phyloP scores from a whole-genome alignment of 2,888 invertebrate species.

The Microplitis manilae region DNA sequence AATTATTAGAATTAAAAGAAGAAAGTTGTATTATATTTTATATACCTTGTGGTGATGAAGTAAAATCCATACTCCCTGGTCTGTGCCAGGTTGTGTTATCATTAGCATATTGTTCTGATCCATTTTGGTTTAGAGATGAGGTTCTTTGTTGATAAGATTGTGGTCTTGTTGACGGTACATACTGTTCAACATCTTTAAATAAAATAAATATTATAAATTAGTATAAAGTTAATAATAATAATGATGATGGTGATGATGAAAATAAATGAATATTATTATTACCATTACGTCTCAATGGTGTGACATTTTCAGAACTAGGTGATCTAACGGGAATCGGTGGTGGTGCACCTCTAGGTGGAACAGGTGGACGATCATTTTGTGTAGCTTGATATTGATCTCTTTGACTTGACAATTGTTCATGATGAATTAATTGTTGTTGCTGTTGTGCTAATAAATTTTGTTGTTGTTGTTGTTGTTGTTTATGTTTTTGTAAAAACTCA shows the following conservation, averaged over 20 bases:
- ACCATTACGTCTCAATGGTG: constrained; percentile 65
- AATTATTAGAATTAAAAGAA: constrained; percentile 46
- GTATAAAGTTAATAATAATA: not conserved
- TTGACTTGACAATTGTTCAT: constrained; percentile 56
- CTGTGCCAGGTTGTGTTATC: constrained; percentile 63
- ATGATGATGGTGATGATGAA: not conserved
- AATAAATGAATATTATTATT: constrained; percentile 34
- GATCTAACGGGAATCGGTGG: constrained; percentile 74
- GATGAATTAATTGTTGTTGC: constrained; percentile 65
- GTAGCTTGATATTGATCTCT: constrained; percentile 59
- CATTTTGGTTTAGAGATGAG: constrained; percentile 65
- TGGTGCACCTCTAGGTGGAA: constrained; percentile 76
- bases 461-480: constrained; percentile 59
- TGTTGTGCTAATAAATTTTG: constrained; percentile 66
- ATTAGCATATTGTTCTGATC: constrained; percentile 65
- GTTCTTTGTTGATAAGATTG: constrained; percentile 64
- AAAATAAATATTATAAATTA: constrained; percentile 20
- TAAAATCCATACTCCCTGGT: constrained; percentile 61
- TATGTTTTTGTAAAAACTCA: constrained; percentile 72
- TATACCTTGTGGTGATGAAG: constrained; percentile 63
- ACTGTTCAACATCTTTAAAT: constrained; percentile 61
- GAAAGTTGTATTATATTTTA: constrained; percentile 6
- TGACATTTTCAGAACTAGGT: constrained; percentile 68
- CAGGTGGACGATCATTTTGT: constrained; percentile 73
- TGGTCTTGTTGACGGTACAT: constrained; percentile 60